phyloP scores from a whole-genome alignment of 2,888 invertebrate genomes.

The Nysson spinosus region DNA sequence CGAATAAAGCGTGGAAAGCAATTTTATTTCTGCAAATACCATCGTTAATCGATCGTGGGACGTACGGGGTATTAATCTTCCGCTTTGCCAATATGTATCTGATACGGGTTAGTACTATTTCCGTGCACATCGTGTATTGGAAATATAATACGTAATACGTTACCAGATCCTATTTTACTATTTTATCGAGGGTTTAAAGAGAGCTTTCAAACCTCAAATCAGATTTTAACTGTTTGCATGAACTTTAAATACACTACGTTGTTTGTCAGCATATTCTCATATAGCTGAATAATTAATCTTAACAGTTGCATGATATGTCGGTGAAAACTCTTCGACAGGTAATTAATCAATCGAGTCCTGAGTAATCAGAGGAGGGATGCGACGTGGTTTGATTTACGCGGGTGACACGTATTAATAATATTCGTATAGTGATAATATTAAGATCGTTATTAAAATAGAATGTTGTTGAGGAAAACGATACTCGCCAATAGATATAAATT shows the following conservation, averaged over 20 bases:
- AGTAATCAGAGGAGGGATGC: slow-evolving; percentile 15
- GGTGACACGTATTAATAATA: slow-evolving; percentile 25
- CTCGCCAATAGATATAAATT: too few species aligned
- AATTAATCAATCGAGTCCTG: slow-evolving; percentile 51
- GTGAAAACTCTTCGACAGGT: slow-evolving; percentile 52
- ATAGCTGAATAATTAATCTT: slow-evolving; percentile 58
- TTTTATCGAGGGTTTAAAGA: too few species aligned
- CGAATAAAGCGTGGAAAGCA: slow-evolving; percentile 56
- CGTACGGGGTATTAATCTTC: not conserved
- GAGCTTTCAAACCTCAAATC: too few species aligned
- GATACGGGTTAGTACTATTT: too few species aligned
- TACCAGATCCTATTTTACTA: too few species aligned
- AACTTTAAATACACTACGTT: too few species aligned
- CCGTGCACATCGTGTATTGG: too few species aligned
- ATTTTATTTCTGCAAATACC: slow-evolving; percentile 22
- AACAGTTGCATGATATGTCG: slow-evolving; percentile 49
- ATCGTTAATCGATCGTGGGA: not conserved
- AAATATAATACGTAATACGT: too few species aligned
- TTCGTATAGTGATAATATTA: slow-evolving; percentile 30
- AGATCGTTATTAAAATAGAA: too few species aligned
- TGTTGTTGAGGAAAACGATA: too few species aligned
- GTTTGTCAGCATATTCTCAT: slow-evolving; percentile 40
- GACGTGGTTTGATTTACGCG: slow-evolving; percentile 42
- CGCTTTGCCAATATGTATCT: not conserved
- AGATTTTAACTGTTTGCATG: too few species aligned